Base-by-base conservation (phyloP, 2,888 invertebrate species). In the Gerris lacustris region DNA sequence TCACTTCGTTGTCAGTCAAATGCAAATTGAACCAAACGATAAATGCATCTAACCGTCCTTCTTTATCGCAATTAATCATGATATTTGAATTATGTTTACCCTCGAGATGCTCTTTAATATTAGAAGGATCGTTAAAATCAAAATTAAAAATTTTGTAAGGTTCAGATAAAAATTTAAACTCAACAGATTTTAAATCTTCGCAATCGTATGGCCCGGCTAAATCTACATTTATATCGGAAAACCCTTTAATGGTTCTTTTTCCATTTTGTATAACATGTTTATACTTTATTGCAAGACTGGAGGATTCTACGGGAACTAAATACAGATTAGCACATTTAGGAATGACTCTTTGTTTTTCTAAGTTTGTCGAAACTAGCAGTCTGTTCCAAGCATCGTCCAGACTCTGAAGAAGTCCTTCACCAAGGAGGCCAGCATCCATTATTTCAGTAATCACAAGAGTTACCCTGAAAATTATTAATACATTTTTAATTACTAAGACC, bases 381-480 rank as follows among this genome's bases (percentile, higher is more conserved):
- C 85, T 79, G 71, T 85, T 80, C 85, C 88, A 88, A 6, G 90
- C 90, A 81, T 91, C 88, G 64, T 84, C 80, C 64, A 91, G 78
- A 18, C 87, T 86, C 75, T 85, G 82, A 66, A 92, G 79, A 55
- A 88, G 83, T 76, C 86, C 84, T 80, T 92, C 92, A 1, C 92
- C 92, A 79, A 92, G 87, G 44, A 92, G 78, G 0, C 88, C 91
- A 68, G 88, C 87, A 82, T 92, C 92, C 81, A 92, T 88, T 74
- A 88, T 86, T 81, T 93, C 92, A 5, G 90, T 90, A 0, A 92
- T 83, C 69, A 92, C 79, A 66, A 91, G 79, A 70, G 86, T 84
- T 31, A 85, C 83, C 77, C 73, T 77, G 74, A 67, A 73, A 73
- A 64, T 70, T 69, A 47, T 67, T 43, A 67, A 72, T 62, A 11